A percentile compares a stretch with the other conserved stretches of the same genome.
phyloP scores from a whole-genome alignment of 2,888 invertebrate genomes.

The Spodoptera exigua region DNA sequence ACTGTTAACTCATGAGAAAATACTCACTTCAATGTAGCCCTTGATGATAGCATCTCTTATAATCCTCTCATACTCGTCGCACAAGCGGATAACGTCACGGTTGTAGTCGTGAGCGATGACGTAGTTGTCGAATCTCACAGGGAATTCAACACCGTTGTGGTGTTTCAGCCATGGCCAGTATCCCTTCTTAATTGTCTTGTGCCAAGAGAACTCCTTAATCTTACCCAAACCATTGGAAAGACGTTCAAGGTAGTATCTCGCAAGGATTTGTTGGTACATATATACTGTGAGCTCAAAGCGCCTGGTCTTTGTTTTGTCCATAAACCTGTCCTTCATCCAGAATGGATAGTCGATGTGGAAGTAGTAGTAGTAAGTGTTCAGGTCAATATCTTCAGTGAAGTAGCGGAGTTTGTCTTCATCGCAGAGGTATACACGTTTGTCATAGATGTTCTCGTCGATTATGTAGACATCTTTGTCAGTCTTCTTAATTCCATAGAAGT shows the following conservation, averaged over 20 bases:
- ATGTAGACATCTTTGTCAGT: conserved; percentile 87
- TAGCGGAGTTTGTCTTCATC: conserved; percentile 90
- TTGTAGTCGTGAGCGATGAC: conserved; percentile 73
- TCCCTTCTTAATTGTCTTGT: conserved; percentile 82
- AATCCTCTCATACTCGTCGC: conserved; percentile 84
- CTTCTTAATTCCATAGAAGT: conserved; percentile 86
- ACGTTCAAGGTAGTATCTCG: conserved; percentile 89
- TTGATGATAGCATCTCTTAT: conserved; percentile 89
- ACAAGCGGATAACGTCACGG: conserved; percentile 69
- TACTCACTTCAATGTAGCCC: conserved; percentile 84
- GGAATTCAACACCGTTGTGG: conserved; percentile 88
- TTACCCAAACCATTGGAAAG: conserved; percentile 85
- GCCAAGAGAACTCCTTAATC: conserved; percentile 82
- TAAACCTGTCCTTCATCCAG: conserved; percentile 88
- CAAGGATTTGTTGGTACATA: conserved; percentile 91
- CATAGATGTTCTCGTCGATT: conserved; percentile 92
- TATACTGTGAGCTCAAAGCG: conserved; percentile 89
- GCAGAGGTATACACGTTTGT: conserved; percentile 85
- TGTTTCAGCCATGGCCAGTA: conserved; percentile 89
- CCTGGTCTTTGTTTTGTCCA: conserved; percentile 74
- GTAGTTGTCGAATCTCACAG: conserved; percentile 85
- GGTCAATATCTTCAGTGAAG: conserved; percentile 91
- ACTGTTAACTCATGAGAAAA: not conserved
- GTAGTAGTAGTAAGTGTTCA: conserved; percentile 90
- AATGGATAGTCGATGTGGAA: conserved; percentile 90